phyloP scores from a whole-genome alignment of 1,140 invertebrate species.

The Melitaea cinxia region DNA sequence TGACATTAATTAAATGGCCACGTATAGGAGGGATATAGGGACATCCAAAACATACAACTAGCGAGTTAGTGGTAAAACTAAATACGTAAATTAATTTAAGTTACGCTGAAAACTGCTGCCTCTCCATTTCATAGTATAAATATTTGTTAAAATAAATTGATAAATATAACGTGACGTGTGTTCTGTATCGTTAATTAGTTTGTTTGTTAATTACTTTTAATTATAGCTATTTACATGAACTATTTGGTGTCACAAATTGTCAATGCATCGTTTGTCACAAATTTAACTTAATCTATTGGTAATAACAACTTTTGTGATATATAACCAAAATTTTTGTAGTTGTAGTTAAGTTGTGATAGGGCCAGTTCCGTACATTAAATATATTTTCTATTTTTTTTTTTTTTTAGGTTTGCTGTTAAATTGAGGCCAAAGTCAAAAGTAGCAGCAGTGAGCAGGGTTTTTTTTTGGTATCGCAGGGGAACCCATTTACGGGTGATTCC shows the following conservation, averaged over 20 bases:
- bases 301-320: too few species aligned
- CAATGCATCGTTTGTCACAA: too few species aligned
- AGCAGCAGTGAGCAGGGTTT: too few species aligned
- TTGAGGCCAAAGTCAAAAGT: too few species aligned
- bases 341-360: too few species aligned
- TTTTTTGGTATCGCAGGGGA: too few species aligned
- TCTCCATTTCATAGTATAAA: conserved; percentile 3
- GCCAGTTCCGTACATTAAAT: too few species aligned
- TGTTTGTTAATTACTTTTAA: background rate
- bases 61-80: conserved; percentile 9
- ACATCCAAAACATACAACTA: background rate
- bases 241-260: background rate
- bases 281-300: too few species aligned
- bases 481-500: too few species aligned
- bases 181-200: background rate
- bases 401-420: too few species aligned
- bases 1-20: background rate
- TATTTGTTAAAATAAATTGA: conserved; percentile 3
- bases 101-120: background rate
- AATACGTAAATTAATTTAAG: conserved; percentile 17
- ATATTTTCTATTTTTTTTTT: too few species aligned
- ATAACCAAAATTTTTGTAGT: too few species aligned
- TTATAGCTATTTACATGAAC: background rate
- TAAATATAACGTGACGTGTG: background rate
- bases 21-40: background rate